Evolutionary conservation across 64 coral and sea anemone species (phyloP).

Genomic region (Dendrophyllia cribrosa): DNA sequence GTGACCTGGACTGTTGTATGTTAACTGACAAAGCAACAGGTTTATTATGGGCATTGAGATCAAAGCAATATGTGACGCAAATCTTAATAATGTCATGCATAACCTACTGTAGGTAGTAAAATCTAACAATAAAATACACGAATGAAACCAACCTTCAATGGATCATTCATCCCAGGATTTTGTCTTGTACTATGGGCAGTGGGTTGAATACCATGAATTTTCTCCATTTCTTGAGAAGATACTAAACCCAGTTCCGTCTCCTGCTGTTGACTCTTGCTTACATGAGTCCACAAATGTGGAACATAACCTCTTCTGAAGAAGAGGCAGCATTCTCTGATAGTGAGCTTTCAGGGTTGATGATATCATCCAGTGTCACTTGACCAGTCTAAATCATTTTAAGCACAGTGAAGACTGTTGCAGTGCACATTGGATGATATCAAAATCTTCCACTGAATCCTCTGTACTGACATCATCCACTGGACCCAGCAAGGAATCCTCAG

Average conservation of each 20-base stretch:
- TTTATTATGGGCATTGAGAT: no score
- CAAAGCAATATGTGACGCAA: no score
- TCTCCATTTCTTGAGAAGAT: conserved; percentile 21
- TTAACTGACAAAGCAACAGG: no score
- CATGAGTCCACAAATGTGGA: conserved; percentile 15
- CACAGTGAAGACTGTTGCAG: conserved; percentile 10
- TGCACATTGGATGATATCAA: conserved; percentile 2
- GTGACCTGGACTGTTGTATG: no score
- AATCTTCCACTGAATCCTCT: neutral
- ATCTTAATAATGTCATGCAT: no score
- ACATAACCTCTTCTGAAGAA: neutral
- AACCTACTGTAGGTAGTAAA: no score
- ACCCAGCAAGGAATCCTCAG: neutral
- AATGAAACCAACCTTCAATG: neutral
- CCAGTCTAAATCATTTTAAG: neutral
- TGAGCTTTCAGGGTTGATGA: no score
- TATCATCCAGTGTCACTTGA: neutral
- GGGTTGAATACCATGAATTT: neutral
- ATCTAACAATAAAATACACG: no score
- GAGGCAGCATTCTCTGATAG: neutral
- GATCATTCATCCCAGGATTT: neutral
- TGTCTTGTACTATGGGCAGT: neutral
- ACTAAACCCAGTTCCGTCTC: neutral
- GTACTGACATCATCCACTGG: neutral
- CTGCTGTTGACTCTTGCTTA: neutral